Evolutionary conservation across 1,140 invertebrate species (phyloP).

Genomic region (Trichonephila inaurata): DNA sequence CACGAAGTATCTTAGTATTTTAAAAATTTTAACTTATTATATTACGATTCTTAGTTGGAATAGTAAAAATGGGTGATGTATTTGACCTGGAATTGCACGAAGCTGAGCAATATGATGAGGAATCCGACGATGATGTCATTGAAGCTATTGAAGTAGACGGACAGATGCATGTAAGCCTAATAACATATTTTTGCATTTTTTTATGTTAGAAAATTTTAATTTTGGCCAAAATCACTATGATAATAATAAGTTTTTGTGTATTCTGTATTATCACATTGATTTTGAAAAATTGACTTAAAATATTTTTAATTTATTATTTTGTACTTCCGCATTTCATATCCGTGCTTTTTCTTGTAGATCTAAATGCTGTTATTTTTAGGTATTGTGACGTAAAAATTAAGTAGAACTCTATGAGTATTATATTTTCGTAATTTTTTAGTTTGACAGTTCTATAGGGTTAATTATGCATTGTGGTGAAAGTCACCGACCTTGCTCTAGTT

Average conservation of each 20-base stretch:
- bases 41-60: background rate
- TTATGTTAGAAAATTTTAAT: background rate
- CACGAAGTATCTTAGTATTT: background rate
- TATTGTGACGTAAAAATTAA: background rate
- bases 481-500: constrained; percentile 22
- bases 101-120: constrained; percentile 87
- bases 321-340: background rate
- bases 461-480: background rate
- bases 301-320: background rate
- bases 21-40: background rate
- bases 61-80: constrained; percentile 82
- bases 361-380: background rate
- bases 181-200: background rate
- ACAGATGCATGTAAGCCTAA: constrained; percentile 80
- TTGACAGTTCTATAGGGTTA: no score
- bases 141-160: constrained; percentile 83
- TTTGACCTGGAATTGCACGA: constrained; percentile 94
- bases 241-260: no score
- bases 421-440: background rate
- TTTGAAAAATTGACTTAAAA: background rate
- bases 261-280: no score
- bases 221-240: no score
- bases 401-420: background rate
- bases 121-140: constrained; percentile 87
- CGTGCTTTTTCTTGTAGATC: background rate